These are phyloP conservation scores for Ahaetulla prasina DNA, from an alignment of 2,113 vertebrate genomes.

Conservation along the genomic window DNA sequence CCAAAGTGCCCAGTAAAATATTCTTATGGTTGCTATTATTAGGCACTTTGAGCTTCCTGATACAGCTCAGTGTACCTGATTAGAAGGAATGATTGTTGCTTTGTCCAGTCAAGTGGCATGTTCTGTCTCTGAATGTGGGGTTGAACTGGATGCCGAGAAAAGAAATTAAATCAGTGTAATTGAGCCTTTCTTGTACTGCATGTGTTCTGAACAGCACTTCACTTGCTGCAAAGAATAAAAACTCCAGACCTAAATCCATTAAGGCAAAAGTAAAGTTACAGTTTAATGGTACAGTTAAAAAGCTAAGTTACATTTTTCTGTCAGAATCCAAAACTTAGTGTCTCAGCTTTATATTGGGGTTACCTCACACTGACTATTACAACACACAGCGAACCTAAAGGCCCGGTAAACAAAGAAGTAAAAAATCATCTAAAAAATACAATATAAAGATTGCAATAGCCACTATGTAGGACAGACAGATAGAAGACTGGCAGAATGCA, in stretches of 20 bases:
- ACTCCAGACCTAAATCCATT: not conserved
- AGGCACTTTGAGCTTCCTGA: not conserved
- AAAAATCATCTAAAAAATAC: no score
- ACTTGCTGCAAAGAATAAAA: not conserved
- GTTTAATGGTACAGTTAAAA: not conserved
- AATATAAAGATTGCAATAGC: no score
- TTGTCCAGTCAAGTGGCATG: not conserved
- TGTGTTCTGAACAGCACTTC: not conserved
- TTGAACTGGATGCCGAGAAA: not conserved
- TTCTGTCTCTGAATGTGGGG: not conserved
- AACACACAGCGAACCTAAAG: no score
- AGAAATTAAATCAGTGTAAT: not conserved
- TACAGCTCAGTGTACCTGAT: not conserved
- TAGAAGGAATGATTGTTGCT: not conserved
- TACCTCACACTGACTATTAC: no score
- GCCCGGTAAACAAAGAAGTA: no score
- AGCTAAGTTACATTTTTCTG: not conserved
- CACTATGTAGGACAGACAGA: no score
- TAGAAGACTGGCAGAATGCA: no score
- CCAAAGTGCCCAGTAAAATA: not conserved
- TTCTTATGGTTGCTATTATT: not conserved
- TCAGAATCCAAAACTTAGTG: not conserved
- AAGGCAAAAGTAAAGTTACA: not conserved
- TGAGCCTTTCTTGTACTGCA: not conserved
- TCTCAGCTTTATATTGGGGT: no score